phyloP scores from a whole-genome alignment of 2,888 invertebrate species.

The Linnaemya tessellans region DNA sequence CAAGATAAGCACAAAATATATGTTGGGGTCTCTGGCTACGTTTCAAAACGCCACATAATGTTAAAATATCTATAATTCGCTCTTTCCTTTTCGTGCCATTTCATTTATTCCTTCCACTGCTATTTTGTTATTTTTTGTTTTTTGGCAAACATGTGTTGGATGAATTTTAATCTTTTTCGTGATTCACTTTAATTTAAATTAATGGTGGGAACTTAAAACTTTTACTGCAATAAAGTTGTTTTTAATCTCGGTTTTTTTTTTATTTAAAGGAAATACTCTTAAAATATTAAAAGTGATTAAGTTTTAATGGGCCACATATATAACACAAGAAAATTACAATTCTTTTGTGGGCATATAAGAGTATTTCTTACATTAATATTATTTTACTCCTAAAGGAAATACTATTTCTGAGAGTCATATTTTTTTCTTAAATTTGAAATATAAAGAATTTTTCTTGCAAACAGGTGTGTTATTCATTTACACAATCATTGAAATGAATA shows the following conservation, averaged over 20 bases:
- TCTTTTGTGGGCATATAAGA: not conserved
- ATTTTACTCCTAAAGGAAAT: no score
- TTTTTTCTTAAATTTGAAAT: not conserved
- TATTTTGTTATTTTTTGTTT: slow-evolving; percentile 34
- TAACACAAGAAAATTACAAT: not conserved
- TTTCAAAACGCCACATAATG: slow-evolving; percentile 66
- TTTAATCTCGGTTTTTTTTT: not conserved
- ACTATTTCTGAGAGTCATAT: no score
- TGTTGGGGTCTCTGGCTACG: slow-evolving; percentile 64
- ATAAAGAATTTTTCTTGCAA: not conserved
- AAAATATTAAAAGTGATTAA: slow-evolving; percentile 1
- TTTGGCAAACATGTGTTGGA: slow-evolving; percentile 53
- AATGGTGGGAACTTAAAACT: slow-evolving; percentile 38
- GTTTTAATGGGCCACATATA: not conserved
- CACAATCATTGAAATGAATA: slow-evolving; percentile 9
- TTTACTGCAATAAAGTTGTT: slow-evolving; percentile 4
- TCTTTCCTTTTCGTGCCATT: slow-evolving; percentile 25
- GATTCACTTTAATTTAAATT: slow-evolving; percentile 65
- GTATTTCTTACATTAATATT: no score
- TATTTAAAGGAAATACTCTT: not conserved
- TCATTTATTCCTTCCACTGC: not conserved
- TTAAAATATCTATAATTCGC: slow-evolving; percentile 59
- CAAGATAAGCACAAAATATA: slow-evolving; percentile 69
- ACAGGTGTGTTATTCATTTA: not conserved
- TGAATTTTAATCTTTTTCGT: slow-evolving; percentile 58